A percentile compares a stretch with the other conserved stretches of the same genome.
These are phyloP conservation scores for Drosophila pullipes DNA, from an alignment of 2,888 invertebrate species.

Conservation along the genomic window DNA sequence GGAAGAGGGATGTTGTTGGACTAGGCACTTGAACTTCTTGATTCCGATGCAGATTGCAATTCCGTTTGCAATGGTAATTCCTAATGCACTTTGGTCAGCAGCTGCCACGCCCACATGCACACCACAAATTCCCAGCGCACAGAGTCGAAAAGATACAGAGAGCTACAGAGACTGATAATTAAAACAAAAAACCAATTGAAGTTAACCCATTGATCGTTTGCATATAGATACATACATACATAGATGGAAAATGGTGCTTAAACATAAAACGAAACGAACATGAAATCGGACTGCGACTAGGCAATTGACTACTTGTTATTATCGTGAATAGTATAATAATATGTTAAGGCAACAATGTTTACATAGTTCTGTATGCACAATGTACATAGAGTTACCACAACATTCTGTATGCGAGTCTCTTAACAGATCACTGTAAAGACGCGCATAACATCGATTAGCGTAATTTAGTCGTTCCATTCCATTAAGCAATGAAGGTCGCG, in stretches of 20 bases:
- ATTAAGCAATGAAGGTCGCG: no score
- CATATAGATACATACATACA: neutral
- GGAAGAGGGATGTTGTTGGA: neutral
- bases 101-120: slow-evolving; percentile 37
- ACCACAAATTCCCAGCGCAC: slow-evolving; percentile 14
- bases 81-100: slow-evolving; percentile 51
- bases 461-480: no score
- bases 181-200: slow-evolving; percentile 46
- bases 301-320: neutral
- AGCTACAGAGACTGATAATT: slow-evolving; percentile 37
- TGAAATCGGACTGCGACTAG: neutral
- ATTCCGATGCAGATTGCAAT: slow-evolving; percentile 53
- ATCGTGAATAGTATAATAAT: no score
- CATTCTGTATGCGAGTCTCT: no score
- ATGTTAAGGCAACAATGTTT: no score
- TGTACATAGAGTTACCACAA: no score
- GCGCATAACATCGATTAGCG: no score
- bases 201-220: slow-evolving; percentile 17
- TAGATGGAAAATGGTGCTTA: neutral
- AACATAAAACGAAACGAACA: neutral
- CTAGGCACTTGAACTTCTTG: slow-evolving; percentile 47
- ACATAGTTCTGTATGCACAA: no score
- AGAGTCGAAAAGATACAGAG: slow-evolving; percentile 17
- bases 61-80: slow-evolving; percentile 34
- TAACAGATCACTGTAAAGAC: no score